Evolutionary conservation across 2,797 vertebrate species (phyloP), one percentile per base, ranked within the genome.

Genomic region (Bradypodion ventrale): DNA sequence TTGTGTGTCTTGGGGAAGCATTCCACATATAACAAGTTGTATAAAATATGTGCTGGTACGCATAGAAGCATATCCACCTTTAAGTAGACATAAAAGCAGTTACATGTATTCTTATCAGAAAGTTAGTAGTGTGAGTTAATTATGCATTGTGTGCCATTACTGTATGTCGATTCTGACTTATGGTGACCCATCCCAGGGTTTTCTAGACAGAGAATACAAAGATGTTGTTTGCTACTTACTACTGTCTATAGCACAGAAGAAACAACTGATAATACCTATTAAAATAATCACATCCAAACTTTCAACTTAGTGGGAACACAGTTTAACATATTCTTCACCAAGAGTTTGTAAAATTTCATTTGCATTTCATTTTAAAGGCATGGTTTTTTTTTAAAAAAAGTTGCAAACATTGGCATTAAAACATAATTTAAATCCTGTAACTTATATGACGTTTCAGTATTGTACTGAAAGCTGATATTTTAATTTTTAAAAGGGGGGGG

Each of bases 391-490:
- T 60, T 62, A 35, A 68, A 35, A 13, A 37, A 40, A 40, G n/a
- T 70, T 82, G 49, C 23, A n/a, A 73, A 21, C 46, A n/a, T 42
- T 81, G 32, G n/a, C 25, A 81, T 62, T 63, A 82, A 82, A 37
- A n/a, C 63, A 63, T 69, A 49, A 69, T 76, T 63, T 72, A 73
- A n/a, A 46, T 13, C 42, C 46, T 60, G 63, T 62, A 25, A 82
- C 5, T 23, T 59, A 46, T n/a, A 76, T 23, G 9, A 60, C 70
- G 63, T 35, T 56, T 75, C 5, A 56, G 42, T 80, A 56, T 37
- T 52, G 44, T n/a, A 27, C 40, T 78, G 32, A 79, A 69, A 69
- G 32, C 25, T 81, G 19, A 40, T 16, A 40, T 37, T 68, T 75
- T 85, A 16, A 69, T 76, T 70, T 60, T 60, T 70, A 68, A 69